Base-by-base conservation (phyloP, 1,140 invertebrate species). In the Trinorchestia longiramus region DNA sequence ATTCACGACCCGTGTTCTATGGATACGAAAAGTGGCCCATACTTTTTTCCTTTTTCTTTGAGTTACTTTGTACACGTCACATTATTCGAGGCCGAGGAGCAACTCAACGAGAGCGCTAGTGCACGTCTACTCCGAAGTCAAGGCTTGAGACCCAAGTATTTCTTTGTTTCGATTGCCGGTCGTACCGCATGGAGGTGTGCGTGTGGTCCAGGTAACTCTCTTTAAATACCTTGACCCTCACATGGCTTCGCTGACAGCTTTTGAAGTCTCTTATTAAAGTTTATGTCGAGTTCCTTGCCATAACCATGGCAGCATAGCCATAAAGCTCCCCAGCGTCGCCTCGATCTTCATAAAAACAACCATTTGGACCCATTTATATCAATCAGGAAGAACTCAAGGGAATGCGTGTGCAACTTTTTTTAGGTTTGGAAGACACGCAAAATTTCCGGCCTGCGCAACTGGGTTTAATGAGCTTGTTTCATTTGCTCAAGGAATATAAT, bases 271-370 rank as follows among this genome's bases (percentile, higher is more conserved):
- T 94, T 94, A 94, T 94, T 94, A 94, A 94, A 47, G 43, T 94
- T 94, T 94, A 94, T 94, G 92, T 94, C 43, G 92, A 94, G 92
- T 94, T 94, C 92, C 44, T 94, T 94, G 92, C 43, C 92, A 94
- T 94, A 94, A 94, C 92, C 43, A 45, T 43, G 43, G 44, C 92
- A 43, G 41, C 92, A 45, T 11, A 94, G 44, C 92, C 92, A 45
- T 94, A 94, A 94, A 94, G 92, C 44, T 40, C 92, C 44, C 44
- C 43, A 43, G 43, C 43, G 92, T 94, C 92, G 44, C 44, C 92
- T 94, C 43, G 92, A 94, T 94, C 92, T 94, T 40, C 43, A 94
- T 94, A 94, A 94, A 94, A 94, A 45, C 43, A n/a, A 45, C 44
- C 44, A 0, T 94, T 45, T 45, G 19, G 40, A 15, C 43, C 92